Evolutionary conservation across 1,140 invertebrate genomes (phyloP), one percentile per base, ranked within the genome.

Genomic region (Drosophila baimaii): DNA sequence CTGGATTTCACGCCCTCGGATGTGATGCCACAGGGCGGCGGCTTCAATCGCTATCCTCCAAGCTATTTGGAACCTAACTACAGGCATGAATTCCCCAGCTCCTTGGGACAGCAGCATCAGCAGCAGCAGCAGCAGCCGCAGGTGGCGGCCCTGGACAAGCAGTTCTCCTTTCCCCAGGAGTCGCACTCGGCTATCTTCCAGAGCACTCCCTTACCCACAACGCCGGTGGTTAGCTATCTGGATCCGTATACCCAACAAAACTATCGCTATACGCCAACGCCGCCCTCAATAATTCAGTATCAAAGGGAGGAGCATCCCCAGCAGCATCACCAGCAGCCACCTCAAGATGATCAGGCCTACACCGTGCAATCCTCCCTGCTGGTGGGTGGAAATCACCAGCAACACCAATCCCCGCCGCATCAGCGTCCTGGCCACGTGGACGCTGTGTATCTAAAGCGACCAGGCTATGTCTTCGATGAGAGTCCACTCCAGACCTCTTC

Each of bases 231-330:
- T 19, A 88, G 75, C 71, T 91, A 91, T 52, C 52, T 86, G 43
- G 90, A 91, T 75, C 90, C 90, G 7, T 91, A 84, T 21, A 91
- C 85, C n/a, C 86, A 91, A 68, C 82, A 91, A 37, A 91, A 90
- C 75, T 84, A 84, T 56, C 65, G 64, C 7, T 89, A 90, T 39
- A 72, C 84, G 8, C 62, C 82, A n/a, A 63, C 81, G 2, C 51
- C 75, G 12, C 70, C 78, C n/a, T 54, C 41, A 5, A 65, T 66
- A 27, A 81, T 78, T 47, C 78, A 79, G 25, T 81, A 81, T 55
- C 81, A 88, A 23, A 31, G 77, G 1, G 84, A 88, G n/a, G n/a
- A n/a, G n/a, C n/a, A n/a, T n/a, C n/a, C n/a, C n/a, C n/a, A n/a
- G n/a, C n/a, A n/a, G n/a, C n/a, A n/a, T n/a, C n/a, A n/a, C n/a